A percentile compares a stretch with the other conserved stretches of the same genome.
Evolutionary conservation across 1,140 invertebrate genomes (phyloP).

Genomic region (Phymorhynchus buccinoides): DNA sequence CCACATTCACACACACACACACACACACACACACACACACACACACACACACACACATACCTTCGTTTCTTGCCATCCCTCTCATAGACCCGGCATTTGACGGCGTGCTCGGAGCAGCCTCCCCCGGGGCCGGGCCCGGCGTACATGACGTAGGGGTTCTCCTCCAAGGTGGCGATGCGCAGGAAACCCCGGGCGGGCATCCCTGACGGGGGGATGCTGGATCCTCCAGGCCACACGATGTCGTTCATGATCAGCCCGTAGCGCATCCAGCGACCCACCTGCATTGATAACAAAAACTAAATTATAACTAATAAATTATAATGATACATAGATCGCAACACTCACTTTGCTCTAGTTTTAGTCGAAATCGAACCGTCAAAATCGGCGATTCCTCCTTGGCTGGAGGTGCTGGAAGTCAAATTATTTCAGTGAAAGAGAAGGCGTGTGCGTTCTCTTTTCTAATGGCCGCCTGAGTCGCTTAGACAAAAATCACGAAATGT

Average conservation of each 20-base stretch:
- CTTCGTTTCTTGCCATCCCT: constrained; percentile 43
- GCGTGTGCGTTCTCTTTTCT: too few relatives aligned
- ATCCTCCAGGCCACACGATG: constrained; percentile 97
- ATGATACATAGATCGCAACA: too few relatives aligned
- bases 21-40: neutral
- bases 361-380: too few relatives aligned
- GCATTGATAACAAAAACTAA: too few relatives aligned
- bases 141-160: constrained; percentile 90
- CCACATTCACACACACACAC: neutral
- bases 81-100: constrained; percentile 47
- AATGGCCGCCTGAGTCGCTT: too few relatives aligned
- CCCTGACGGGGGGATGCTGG: constrained; percentile 94
- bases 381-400: too few relatives aligned
- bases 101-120: constrained; percentile 52
- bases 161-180: constrained; percentile 95
- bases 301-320: too few relatives aligned
- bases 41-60: neutral
- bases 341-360: too few relatives aligned
- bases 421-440: too few relatives aligned
- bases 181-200: constrained; percentile 97
- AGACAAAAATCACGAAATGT: too few relatives aligned
- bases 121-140: constrained; percentile 47
- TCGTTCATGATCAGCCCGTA: constrained; percentile 94
- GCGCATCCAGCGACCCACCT: constrained; percentile 92
- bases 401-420: too few relatives aligned